phyloP scores from a whole-genome alignment of 2,888 invertebrate genomes.

The Chromoteleia sp. region DNA sequence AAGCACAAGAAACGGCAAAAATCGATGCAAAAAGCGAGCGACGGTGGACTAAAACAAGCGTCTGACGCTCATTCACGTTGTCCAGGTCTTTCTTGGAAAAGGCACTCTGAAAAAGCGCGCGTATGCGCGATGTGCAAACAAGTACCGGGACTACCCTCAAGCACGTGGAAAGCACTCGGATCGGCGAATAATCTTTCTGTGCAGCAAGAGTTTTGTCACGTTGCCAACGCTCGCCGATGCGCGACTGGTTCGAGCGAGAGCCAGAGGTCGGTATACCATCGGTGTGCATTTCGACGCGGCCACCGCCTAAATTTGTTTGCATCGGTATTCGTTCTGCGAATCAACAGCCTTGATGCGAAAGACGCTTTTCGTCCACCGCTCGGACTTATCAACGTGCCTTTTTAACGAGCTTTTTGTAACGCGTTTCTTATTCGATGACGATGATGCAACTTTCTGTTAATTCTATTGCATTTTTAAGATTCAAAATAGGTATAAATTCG shows the following conservation, averaged over 20 bases:
- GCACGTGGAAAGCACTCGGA: slow-evolving; percentile 40
- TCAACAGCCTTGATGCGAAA: slow-evolving; percentile 38
- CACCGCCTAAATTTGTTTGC: slow-evolving; percentile 60
- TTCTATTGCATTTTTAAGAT: too few species aligned
- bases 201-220: slow-evolving; percentile 37
- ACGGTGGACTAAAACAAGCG: neutral
- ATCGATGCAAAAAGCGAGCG: neutral
- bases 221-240: slow-evolving; percentile 40
- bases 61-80: slow-evolving; percentile 6
- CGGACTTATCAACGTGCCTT: slow-evolving; percentile 8
- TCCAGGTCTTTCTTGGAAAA: slow-evolving; percentile 33
- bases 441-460: too few species aligned
- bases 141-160: slow-evolving; percentile 7
- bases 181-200: slow-evolving; percentile 20
- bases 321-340: slow-evolving; percentile 57
- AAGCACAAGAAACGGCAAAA: too few species aligned
- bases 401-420: too few species aligned
- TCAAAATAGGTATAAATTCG: too few species aligned
- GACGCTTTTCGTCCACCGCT: slow-evolving; percentile 14
- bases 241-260: slow-evolving; percentile 11
- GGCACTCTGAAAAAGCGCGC: slow-evolving; percentile 19
- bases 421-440: too few species aligned
- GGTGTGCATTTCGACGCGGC: slow-evolving; percentile 51
- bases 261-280: slow-evolving; percentile 44
- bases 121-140: slow-evolving; percentile 7